phyloP scores from a whole-genome alignment of 2,797 vertebrate species.

The Poeciliopsis paucimaculata region DNA sequence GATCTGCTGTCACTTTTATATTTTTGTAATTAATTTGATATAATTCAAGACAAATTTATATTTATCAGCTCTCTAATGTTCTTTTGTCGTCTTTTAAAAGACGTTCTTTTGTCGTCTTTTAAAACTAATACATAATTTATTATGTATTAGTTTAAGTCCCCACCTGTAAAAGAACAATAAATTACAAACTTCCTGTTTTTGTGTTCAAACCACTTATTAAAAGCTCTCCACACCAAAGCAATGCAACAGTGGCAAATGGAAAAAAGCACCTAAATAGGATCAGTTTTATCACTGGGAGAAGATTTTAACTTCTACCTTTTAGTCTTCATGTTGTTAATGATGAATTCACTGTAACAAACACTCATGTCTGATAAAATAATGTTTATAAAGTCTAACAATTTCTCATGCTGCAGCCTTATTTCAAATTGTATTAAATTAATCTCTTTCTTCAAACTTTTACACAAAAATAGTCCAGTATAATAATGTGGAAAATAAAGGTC shows the following conservation, averaged over 20 bases:
- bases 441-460: no score
- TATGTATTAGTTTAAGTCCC: neutral
- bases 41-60: neutral
- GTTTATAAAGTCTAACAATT: neutral
- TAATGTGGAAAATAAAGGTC: no score
- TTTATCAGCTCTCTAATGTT: neutral
- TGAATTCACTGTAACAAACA: neutral
- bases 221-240: neutral
- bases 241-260: neutral
- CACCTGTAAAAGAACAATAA: neutral
- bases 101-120: neutral
- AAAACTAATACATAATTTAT: no score
- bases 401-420: no score
- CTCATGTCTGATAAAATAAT: neutral
- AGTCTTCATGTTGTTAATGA: neutral
- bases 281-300: neutral
- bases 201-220: neutral
- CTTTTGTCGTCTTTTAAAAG: neutral
- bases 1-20: neutral
- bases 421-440: no score
- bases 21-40: neutral
- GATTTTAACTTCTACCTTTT: neutral
- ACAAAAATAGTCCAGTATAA: no score
- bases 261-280: no score
- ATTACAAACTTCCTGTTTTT: neutral